phyloP scores from a whole-genome alignment of 2,888 invertebrate genomes.

The Sipunculus nudus region DNA sequence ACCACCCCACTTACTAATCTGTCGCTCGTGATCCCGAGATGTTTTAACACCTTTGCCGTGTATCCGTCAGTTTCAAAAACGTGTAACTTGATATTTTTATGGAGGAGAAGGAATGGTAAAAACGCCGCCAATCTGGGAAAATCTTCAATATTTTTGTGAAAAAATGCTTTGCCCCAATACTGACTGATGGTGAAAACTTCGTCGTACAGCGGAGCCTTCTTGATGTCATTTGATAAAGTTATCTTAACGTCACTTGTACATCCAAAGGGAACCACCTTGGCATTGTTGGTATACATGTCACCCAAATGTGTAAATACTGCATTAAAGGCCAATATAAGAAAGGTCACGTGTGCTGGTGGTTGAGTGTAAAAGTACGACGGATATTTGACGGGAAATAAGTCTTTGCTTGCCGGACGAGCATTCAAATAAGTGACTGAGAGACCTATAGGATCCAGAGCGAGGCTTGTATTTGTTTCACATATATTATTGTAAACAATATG shows the following conservation, averaged over 20 bases:
- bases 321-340: conserved; percentile 33
- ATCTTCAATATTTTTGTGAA: conserved; percentile 36
- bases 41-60: conserved; percentile 16
- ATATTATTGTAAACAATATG: conserved; percentile 37
- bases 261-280: conserved; percentile 36
- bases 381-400: too few species aligned
- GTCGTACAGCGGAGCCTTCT: conserved; percentile 21
- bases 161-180: conserved; percentile 36
- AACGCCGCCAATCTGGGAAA: conserved; percentile 38
- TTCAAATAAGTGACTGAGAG: conserved; percentile 36
- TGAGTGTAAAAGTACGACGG: conserved; percentile 30
- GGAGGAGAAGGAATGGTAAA: conserved; percentile 26
- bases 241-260: conserved; percentile 35
- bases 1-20: conserved; percentile 28
- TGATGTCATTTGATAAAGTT: conserved; percentile 20
- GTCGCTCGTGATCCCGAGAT: conserved; percentile 28
- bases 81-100: conserved; percentile 30
- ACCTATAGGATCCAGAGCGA: neutral
- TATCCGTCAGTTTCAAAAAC: conserved; percentile 24
- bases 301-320: conserved; percentile 32
- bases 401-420: too few species aligned
- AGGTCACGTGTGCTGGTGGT: conserved; percentile 28
- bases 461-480: conserved; percentile 15
- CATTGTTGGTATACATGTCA: conserved; percentile 30
- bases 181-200: conserved; percentile 40